phyloP scores from a whole-genome alignment of 2,888 invertebrate species.

The Volucella zonaria region DNA sequence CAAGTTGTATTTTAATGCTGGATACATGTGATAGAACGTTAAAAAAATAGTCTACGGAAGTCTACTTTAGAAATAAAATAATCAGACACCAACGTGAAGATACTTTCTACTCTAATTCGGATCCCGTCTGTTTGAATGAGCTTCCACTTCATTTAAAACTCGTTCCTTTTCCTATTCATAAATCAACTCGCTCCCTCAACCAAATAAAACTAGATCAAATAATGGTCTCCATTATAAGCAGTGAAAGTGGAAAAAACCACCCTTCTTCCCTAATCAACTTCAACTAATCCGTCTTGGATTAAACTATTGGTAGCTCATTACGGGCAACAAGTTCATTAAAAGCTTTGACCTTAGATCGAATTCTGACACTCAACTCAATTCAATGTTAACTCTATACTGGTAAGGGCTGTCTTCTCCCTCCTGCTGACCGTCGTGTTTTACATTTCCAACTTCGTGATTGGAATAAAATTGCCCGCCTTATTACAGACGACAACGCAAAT shows the following conservation, averaged over 20 bases:
- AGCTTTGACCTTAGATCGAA: constrained; percentile 52
- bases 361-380: constrained; percentile 39
- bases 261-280: constrained; percentile 16
- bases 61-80: too few species aligned
- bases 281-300: constrained; percentile 27
- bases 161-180: too few species aligned
- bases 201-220: too few species aligned
- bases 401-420: constrained; percentile 1
- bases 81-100: too few species aligned
- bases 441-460: constrained; percentile 58
- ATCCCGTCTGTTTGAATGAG: too few species aligned
- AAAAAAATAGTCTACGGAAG: too few species aligned
- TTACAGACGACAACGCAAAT: constrained; percentile 1
- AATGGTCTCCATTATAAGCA: constrained; percentile 6
- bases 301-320: constrained; percentile 47
- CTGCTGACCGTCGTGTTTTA: constrained; percentile 42
- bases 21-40: too few species aligned
- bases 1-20: too few species aligned
- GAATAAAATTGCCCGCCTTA: constrained; percentile 49
- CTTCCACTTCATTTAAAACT: too few species aligned
- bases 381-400: too few species aligned
- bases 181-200: too few species aligned
- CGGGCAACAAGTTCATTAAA: constrained; percentile 52
- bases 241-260: constrained; percentile 23
- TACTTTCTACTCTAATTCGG: too few species aligned